phyloP scores from a whole-genome alignment of 2,888 invertebrate species.

The Agriopis aurantiaria region DNA sequence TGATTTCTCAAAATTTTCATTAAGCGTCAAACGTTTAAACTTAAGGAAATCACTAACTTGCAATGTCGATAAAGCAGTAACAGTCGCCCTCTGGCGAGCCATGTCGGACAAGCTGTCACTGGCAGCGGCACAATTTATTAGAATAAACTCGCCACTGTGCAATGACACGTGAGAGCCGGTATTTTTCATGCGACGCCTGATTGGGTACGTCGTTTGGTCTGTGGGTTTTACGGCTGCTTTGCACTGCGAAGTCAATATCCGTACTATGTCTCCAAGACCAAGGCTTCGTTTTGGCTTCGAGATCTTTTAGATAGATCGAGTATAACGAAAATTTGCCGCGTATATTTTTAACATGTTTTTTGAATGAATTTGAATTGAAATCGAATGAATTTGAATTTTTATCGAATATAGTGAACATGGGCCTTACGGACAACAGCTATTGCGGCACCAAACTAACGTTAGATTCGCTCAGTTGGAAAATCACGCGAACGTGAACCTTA shows the following conservation, averaged over 20 bases:
- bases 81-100: slow-evolving; percentile 6
- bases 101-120: slow-evolving; percentile 41
- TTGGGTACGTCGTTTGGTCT: slow-evolving; percentile 31
- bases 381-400: too few relatives aligned
- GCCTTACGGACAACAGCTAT: too few relatives aligned
- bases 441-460: too few relatives aligned
- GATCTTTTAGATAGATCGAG: too few relatives aligned
- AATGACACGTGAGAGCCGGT: slow-evolving; percentile 40
- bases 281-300: neutral
- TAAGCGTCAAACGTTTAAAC: neutral
- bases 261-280: neutral
- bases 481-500: too few relatives aligned
- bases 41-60: neutral
- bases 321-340: too few relatives aligned
- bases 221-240: slow-evolving; percentile 8
- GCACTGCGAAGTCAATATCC: neutral
- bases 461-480: too few relatives aligned
- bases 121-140: slow-evolving; percentile 44
- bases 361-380: too few relatives aligned
- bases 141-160: slow-evolving; percentile 39
- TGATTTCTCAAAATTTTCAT: neutral
- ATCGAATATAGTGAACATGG: too few relatives aligned
- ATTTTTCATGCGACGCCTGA: slow-evolving; percentile 45
- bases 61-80: neutral
- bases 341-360: too few relatives aligned